phyloP scores from a whole-genome alignment of 2,888 invertebrate genomes.

The Neoaliturus tenellus region DNA sequence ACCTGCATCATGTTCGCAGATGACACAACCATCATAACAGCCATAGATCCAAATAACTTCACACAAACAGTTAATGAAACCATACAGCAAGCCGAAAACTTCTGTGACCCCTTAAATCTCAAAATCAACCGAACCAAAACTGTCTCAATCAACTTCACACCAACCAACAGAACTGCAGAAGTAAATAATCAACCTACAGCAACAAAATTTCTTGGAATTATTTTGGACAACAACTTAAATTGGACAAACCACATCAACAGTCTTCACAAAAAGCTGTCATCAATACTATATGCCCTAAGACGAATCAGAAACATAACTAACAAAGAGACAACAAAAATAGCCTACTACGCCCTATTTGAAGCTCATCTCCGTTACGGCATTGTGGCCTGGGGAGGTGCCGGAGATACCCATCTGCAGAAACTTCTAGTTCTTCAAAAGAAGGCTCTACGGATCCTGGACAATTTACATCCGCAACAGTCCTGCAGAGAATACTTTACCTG shows the following conservation, averaged over 20 bases:
- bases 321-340: not conserved
- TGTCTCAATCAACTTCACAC: not conserved
- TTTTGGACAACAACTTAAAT: not conserved
- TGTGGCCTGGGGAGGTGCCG: not conserved
- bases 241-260: not conserved
- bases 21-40: not conserved
- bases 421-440: not conserved
- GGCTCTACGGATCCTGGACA: not conserved
- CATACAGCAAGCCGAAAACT: not conserved
- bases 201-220: not conserved
- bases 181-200: not conserved
- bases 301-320: not conserved
- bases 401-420: not conserved
- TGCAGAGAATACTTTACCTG: not conserved
- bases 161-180: not conserved
- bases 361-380: not conserved
- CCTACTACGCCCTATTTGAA: not conserved
- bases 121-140: not conserved
- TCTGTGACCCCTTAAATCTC: not conserved
- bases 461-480: not conserved
- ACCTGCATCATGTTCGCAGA: not conserved
- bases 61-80: not conserved
- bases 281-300: not conserved
- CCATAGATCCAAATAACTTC: not conserved
- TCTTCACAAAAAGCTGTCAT: not conserved